Percentiles rank a stretch among this genome's conserved stretches.
Evolutionary conservation across 64 coral and sea anemone genomes (phyloP).

Genomic region (Actinia tenebrosa): DNA sequence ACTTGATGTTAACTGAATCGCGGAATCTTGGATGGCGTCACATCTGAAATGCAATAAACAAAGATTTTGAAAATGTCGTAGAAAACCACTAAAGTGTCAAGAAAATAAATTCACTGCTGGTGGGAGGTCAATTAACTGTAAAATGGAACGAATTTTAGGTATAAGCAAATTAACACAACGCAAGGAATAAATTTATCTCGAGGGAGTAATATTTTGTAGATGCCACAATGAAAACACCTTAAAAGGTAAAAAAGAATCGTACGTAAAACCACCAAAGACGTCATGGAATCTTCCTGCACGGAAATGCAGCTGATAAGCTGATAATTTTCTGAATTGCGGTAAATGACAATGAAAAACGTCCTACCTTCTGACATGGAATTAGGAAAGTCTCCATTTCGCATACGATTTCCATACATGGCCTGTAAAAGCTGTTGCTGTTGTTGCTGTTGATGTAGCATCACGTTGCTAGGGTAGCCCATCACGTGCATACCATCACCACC

Average conservation of each 20-base stretch:
- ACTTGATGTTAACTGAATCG: slow-evolving; percentile 54
- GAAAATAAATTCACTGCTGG: background rate
- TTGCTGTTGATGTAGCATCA: slow-evolving; percentile 58
- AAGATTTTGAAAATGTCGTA: background rate
- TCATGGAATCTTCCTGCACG: background rate
- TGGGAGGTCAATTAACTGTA: background rate
- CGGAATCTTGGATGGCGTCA: slow-evolving; percentile 34
- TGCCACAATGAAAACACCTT: background rate
- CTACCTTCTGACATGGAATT: slow-evolving; percentile 34
- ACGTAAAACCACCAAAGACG: background rate
- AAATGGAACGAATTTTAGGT: background rate
- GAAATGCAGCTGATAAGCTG: background rate
- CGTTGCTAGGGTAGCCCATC: slow-evolving; percentile 41
- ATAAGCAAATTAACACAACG: background rate
- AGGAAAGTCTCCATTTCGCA: slow-evolving; percentile 49
- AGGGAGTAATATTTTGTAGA: background rate
- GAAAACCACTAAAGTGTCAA: background rate
- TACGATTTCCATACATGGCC: slow-evolving; percentile 46
- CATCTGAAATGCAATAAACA: slow-evolving; percentile 20
- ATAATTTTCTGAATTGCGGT: background rate
- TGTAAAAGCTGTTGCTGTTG: slow-evolving; percentile 52
- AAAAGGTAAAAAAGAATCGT: background rate
- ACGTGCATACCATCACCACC: slow-evolving; percentile 42
- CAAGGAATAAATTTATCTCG: background rate
- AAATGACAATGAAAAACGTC: background rate